Base-by-base conservation (phyloP, 92 coral and sea anemone species). In the Zoanthus sociatus region DNA sequence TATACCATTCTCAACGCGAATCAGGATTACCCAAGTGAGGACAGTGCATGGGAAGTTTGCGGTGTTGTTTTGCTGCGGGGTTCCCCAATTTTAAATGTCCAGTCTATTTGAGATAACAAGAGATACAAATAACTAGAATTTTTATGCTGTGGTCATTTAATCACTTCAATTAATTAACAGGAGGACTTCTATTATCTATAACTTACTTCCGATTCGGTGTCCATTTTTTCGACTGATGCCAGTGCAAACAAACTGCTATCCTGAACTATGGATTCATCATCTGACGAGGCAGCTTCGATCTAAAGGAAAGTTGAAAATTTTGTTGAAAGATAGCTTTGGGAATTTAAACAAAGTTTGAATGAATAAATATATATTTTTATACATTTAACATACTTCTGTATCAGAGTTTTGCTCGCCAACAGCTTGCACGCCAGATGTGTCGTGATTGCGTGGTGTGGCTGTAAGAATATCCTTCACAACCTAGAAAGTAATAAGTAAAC, bases 201-300 rank as follows among this genome's bases (percentile, higher is more conserved):
- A 68, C 73, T 68, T 68, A 68, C 12, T 21, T 68, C 44, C 42
- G 45, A 68, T 21, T 21, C 44, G 73, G 42, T 68, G 44, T 68
- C 73, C 37, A 12, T 68, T 68, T 31, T 61, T 61, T 61, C 21
- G 68, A 61, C 68, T 61, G 68, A 61, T 61, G 8, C 12, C 55
- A 12, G 73, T 68, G 73, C 73, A 68, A 68, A 68, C 73, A 68
- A 68, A 68, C 73, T 61, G 68, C 68, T 16, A 16, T 61, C 68
- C 68, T 31, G 44, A 68, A 68, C 73, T 68, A 21, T 15, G 30
- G 16, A 68, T 68, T 8, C 73, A 7, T 8, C 73, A 68, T 68
- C 73, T 16, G 73, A 68, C 16, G 73, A 5, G 73, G 44, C 73
- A 68, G 73, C 73, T 68, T 68, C 73, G 73, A 31, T 68, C 73